Percentiles rank a stretch among this genome's conserved stretches.
phyloP scores from a whole-genome alignment of 2,113 vertebrate species.

The Hemiprocne comata region DNA sequence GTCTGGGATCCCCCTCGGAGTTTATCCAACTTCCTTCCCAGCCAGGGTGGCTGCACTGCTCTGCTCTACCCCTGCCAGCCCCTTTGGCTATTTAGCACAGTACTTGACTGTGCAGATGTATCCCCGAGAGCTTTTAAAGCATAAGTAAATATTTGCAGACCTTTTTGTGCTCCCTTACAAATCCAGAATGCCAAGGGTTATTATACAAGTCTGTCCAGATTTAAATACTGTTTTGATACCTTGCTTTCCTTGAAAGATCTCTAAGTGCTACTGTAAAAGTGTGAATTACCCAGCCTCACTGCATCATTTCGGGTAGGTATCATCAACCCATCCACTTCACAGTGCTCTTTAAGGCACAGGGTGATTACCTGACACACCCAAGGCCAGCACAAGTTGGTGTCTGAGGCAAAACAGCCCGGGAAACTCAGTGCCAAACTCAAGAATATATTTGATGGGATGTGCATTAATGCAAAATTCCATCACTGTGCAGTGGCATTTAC shows the following conservation, averaged over 20 bases:
- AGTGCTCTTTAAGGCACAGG: neutral
- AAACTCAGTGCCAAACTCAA: neutral
- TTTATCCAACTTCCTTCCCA: neutral
- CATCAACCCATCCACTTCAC: neutral
- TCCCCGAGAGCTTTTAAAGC: neutral
- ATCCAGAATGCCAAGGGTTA: neutral
- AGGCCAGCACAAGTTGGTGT: neutral
- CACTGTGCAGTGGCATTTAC: neutral
- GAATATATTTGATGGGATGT: neutral
- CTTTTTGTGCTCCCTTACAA: neutral
- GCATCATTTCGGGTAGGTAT: neutral
- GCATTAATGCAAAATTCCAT: conserved; percentile 31
- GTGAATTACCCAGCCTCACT: neutral
- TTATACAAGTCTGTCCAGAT: neutral
- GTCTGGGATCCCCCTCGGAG: neutral
- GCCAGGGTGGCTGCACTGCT: neutral
- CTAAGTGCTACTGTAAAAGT: neutral
- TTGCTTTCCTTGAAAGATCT: neutral
- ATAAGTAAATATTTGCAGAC: neutral
- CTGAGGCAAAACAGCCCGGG: neutral
- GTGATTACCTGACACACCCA: neutral
- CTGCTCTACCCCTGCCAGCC: neutral
- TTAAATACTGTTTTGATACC: neutral
- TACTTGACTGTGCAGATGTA: neutral
- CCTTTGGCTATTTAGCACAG: accelerated